phyloP scores from a whole-genome alignment of 2,888 invertebrate species.

The Osmoderma eremita region DNA sequence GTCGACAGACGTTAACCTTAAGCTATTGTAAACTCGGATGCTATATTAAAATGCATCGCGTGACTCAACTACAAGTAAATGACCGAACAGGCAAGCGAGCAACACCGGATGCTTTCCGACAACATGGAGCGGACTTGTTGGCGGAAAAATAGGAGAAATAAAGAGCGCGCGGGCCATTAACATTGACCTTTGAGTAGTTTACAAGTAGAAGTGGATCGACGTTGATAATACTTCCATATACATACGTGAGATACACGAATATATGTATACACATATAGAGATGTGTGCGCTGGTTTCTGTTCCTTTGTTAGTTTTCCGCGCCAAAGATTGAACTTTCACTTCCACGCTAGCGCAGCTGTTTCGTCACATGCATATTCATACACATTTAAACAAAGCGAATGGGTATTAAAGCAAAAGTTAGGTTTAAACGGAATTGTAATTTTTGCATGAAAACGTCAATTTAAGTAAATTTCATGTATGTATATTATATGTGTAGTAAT shows the following conservation, averaged over 20 bases:
- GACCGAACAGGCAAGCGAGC: slow-evolving; percentile 30
- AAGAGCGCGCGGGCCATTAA: slow-evolving; percentile 14
- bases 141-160: slow-evolving; percentile 30
- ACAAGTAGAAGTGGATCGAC: slow-evolving; percentile 23
- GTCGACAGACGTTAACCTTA: slow-evolving; percentile 14
- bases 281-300: too few relatives aligned
- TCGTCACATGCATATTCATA: not conserved
- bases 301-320: slow-evolving; percentile 11
- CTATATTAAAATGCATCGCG: slow-evolving; percentile 33
- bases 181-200: slow-evolving; percentile 33
- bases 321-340: slow-evolving; percentile 13
- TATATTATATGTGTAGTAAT: too few relatives aligned
- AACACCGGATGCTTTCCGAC: slow-evolving; percentile 34
- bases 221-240: slow-evolving; percentile 14
- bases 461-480: too few relatives aligned
- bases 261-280: too few relatives aligned
- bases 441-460: too few relatives aligned
- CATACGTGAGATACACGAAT: not conserved
- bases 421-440: too few relatives aligned
- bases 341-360: slow-evolving; percentile 4
- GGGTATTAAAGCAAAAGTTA: not conserved
- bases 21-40: slow-evolving; percentile 5
- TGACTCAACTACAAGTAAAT: slow-evolving; percentile 33
- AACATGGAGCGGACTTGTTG: slow-evolving; percentile 17
- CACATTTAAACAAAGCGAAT: not conserved